These are phyloP conservation scores for Proteles cristata DNA, from an alignment of 2,113 vertebrate species.

Conservation along the genomic window DNA sequence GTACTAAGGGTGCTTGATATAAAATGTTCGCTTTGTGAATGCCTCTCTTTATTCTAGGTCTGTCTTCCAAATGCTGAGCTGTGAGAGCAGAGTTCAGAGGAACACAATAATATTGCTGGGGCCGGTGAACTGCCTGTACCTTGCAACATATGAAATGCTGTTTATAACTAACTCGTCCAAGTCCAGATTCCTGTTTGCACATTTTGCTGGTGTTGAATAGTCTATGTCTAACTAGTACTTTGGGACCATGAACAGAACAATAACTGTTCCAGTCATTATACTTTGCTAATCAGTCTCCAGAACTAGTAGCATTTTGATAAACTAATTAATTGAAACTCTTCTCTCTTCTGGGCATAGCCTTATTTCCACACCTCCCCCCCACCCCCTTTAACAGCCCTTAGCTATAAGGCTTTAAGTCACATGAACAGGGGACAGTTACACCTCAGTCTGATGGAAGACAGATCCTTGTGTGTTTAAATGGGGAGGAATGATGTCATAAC, in stretches of 20 bases:
- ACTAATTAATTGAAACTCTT: neutral
- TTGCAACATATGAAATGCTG: neutral
- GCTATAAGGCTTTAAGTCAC: conserved; percentile 49
- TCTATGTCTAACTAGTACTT: neutral
- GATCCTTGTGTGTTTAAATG: neutral
- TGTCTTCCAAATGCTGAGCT: neutral
- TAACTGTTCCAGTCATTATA: neutral
- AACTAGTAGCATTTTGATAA: neutral
- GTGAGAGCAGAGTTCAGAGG: conserved; percentile 32
- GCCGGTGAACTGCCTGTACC: neutral
- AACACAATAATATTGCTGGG: neutral
- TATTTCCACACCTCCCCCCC: neutral
- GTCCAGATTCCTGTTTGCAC: neutral
- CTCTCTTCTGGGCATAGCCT: neutral
- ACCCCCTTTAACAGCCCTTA: neutral
- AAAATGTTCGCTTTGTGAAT: conserved; percentile 38
- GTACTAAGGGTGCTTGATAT: conserved; percentile 47
- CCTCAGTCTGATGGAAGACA: neutral
- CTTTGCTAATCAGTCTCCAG: conserved; percentile 35
- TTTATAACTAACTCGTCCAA: conserved; percentile 47
- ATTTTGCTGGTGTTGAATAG: neutral
- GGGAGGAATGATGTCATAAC: neutral
- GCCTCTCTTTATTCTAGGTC: neutral
- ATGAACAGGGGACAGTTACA: neutral
- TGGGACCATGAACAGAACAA: neutral